Evolutionary conservation across 2,113 vertebrate species (phyloP), one percentile per base, ranked within the genome.

Genomic region (Pseudorasbora parva): DNA sequence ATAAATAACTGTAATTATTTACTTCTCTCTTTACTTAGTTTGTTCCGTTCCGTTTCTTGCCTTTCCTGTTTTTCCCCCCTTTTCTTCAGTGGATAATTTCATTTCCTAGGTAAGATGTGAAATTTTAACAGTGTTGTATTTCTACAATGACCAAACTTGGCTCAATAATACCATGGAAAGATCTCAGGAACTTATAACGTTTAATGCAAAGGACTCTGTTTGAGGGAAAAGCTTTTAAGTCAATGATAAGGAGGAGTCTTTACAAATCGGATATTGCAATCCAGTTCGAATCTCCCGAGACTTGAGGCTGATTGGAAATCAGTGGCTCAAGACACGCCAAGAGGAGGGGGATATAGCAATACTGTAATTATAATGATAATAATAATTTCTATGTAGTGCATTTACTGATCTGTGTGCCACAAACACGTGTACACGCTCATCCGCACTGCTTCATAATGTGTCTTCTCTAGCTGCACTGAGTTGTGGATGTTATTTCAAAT

Each of bases 321-420:
- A 73, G 73, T 83, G 87, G 83, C 74, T 79, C 82, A 73, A 84
- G 85, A 54, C 66, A 47, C 33, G 78, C 86, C 79, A 72, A 79
- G 82, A 43, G 72, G 88, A 57, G 86, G 88, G 30, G 83, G 90
- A 91, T 86, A 92, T 88, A 94, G 94, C 93, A 94, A 94, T 95
- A 95, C 88, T 93, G 91, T 90, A 88, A 89, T 88, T 88, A 87
- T 85, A 17, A 69, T 25, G 2, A 54, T 9, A 1, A 45, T 14
- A 27, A 92, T 56, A 88, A 82, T 86, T 84, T 85, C 86, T 88
- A 82, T 86, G 30, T 80, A 85, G 91, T 92, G 91, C 86, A 84
- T 88, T 88, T 25, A 84, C 47, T 72, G 87, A 85, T 86, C 43
- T 88, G 88, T 88, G 62, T 54, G 37, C 47, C 62, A 62, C 43